Evolutionary conservation across 2,113 vertebrate genomes (phyloP).

Genomic region (Phoxinus phoxinus): DNA sequence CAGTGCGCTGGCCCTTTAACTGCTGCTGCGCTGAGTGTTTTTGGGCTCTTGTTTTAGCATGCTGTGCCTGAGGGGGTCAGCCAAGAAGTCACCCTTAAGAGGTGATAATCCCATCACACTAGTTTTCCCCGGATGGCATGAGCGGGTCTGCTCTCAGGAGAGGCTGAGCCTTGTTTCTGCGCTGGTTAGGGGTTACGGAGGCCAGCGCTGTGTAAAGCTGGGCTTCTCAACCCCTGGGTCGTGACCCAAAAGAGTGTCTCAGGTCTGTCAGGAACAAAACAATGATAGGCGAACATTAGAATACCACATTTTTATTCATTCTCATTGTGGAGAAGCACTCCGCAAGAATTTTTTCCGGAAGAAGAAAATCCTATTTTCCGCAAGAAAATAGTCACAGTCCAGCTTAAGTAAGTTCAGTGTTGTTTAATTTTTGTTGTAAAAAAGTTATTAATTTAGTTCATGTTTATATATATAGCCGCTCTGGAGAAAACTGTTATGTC

Average conservation of each 20-base stretch:
- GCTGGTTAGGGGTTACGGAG: background rate
- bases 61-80: constrained; percentile 75
- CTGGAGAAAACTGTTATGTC: too few relatives aligned
- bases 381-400: too few relatives aligned
- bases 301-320: background rate
- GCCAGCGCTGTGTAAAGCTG: background rate
- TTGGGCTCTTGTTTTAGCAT: constrained; percentile 73
- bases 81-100: constrained; percentile 78
- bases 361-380: too few relatives aligned
- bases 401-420: too few relatives aligned
- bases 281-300: background rate
- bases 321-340: background rate
- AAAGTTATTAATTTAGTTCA: too few relatives aligned
- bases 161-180: constrained; percentile 42
- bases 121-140: constrained; percentile 69
- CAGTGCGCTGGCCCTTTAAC: constrained; percentile 64
- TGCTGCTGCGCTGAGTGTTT: constrained; percentile 72
- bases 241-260: background rate
- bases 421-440: too few relatives aligned
- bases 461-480: too few relatives aligned
- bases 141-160: constrained; percentile 22
- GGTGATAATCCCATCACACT: constrained; percentile 81
- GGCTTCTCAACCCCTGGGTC: background rate
- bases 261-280: background rate
- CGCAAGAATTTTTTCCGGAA: too few relatives aligned